These are phyloP conservation scores for Tichodroma muraria DNA, from an alignment of 2,113 vertebrate genomes.

Conservation along the genomic window DNA sequence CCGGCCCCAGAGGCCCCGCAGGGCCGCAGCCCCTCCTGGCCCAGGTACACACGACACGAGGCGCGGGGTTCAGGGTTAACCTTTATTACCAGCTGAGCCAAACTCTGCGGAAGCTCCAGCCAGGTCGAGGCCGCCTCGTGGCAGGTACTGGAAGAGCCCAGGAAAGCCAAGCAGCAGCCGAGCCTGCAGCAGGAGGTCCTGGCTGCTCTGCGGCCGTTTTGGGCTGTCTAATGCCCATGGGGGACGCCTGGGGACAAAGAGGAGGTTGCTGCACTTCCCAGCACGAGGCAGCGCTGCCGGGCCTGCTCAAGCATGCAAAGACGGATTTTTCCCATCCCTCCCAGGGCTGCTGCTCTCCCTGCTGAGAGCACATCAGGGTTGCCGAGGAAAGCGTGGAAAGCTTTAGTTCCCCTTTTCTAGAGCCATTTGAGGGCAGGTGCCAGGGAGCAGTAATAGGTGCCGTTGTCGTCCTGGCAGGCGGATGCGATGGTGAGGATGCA, in stretches of 20 bases:
- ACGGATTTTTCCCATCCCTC: background rate
- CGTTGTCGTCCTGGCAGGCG: background rate
- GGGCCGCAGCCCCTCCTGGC: too few relatives aligned
- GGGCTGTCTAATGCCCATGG: accelerated
- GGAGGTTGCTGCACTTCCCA: background rate
- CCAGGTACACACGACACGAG: accelerated
- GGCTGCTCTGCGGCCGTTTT: accelerated
- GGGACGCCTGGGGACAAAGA: accelerated
- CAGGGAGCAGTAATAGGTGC: conserved; percentile 39
- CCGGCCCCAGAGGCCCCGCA: too few relatives aligned
- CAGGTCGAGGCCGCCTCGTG: accelerated
- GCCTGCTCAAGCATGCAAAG: background rate
- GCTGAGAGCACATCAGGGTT: accelerated
- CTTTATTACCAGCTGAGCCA: background rate
- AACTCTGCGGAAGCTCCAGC: background rate
- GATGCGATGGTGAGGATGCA: conserved; percentile 27
- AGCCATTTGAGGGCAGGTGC: background rate
- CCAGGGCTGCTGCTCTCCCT: background rate
- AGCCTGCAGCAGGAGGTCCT: background rate
- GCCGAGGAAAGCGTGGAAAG: background rate
- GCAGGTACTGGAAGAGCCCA: background rate
- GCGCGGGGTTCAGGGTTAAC: accelerated
- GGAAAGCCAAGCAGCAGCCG: accelerated
- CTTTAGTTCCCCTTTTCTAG: background rate
- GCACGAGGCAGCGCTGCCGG: background rate